These are phyloP conservation scores for Linepithema humile DNA, from an alignment of 1,140 invertebrate species.

Conservation along the genomic window DNA sequence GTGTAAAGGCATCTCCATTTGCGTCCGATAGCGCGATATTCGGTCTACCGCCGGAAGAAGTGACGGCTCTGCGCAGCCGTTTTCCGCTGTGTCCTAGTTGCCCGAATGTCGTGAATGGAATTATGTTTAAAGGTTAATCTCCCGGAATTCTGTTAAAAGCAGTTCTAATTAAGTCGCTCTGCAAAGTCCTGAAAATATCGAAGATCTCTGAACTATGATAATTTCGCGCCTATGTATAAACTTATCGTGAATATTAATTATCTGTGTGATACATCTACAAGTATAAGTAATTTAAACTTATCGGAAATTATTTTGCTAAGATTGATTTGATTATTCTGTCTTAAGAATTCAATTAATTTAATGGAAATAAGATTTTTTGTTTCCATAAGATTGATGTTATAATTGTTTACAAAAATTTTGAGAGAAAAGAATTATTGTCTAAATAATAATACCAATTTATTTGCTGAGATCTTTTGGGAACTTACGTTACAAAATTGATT, in stretches of 20 bases:
- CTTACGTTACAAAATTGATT: conserved; percentile 68
- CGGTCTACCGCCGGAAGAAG: conserved; percentile 89
- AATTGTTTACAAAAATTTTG: conserved; percentile 6
- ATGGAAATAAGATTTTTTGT: background rate
- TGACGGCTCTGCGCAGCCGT: conserved; percentile 87
- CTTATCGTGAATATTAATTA: too few relatives aligned
- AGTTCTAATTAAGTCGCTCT: background rate
- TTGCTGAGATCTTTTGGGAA: conserved; percentile 18
- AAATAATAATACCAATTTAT: too few relatives aligned
- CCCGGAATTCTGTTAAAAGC: background rate
- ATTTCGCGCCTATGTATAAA: too few relatives aligned
- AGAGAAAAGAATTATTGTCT: background rate
- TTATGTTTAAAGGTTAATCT: conserved; percentile 86
- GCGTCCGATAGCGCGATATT: conserved; percentile 89
- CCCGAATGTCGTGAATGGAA: conserved; percentile 88
- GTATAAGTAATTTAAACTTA: background rate
- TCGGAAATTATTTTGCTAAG: background rate
- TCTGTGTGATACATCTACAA: background rate
- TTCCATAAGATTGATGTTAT: background rate
- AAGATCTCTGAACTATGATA: too few relatives aligned
- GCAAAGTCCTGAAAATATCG: background rate
- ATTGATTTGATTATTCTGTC: background rate
- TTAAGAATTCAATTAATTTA: conserved; percentile 2
- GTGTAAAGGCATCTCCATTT: conserved; percentile 91
- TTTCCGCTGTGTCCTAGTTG: conserved; percentile 86